Evolutionary conservation across 2,888 invertebrate species (phyloP).

Genomic region (Patella pellucida): DNA sequence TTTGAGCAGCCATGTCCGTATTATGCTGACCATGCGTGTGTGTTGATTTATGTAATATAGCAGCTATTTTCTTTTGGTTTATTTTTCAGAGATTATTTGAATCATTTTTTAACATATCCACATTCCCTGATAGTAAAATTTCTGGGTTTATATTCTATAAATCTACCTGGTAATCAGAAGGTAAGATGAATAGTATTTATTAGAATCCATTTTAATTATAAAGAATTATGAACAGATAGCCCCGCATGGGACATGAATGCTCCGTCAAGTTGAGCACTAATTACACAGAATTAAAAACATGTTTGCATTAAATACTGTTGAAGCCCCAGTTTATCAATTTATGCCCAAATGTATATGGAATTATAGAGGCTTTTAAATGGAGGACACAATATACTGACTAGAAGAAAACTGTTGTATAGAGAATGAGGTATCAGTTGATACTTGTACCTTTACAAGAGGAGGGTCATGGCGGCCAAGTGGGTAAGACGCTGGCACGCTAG

Average conservation of each 20-base stretch:
- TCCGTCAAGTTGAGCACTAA: no score
- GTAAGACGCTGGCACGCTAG: no score
- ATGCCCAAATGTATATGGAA: background rate
- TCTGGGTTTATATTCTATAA: constrained; percentile 58
- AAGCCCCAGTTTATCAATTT: background rate
- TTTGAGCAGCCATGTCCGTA: no score
- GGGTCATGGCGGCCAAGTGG: no score
- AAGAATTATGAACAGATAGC: no score
- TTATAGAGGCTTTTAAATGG: background rate
- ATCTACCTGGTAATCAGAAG: constrained; percentile 42
- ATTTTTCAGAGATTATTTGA: constrained; percentile 56
- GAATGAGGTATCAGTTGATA: background rate
- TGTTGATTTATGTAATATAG: no score
- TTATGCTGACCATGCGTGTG: no score
- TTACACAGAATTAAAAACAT: no score
- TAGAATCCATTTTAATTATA: no score
- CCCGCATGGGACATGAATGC: no score
- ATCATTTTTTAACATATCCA: constrained; percentile 59
- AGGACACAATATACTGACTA: background rate
- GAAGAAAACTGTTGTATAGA: background rate
- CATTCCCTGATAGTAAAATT: constrained; percentile 65
- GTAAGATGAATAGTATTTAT: constrained; percentile 17
- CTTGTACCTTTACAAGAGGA: background rate
- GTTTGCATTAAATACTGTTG: no score
- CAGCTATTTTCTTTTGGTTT: background rate